Conservation (phyloP, 2,797 vertebrate genomes). For the Tympanoctomys barrerae region DNA sequence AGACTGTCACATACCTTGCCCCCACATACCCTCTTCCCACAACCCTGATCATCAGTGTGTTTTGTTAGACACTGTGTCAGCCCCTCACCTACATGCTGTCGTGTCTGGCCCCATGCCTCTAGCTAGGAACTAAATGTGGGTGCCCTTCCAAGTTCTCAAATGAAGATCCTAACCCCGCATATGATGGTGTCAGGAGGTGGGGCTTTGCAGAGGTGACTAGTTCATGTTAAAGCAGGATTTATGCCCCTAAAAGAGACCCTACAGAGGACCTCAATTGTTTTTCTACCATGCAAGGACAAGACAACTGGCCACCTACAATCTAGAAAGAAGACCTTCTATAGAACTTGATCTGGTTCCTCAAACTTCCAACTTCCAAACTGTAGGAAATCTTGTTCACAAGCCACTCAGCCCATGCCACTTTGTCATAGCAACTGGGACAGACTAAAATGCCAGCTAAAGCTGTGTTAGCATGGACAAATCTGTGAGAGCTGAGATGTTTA, state of each 20-base stretch:
- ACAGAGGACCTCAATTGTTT: background rate
- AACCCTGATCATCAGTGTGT: background rate
- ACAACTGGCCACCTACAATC: background rate
- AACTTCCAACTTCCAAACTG: background rate
- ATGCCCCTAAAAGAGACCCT: background rate
- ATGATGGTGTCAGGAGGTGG: background rate
- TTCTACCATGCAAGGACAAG: background rate
- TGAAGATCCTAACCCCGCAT: background rate
- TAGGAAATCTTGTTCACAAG: background rate
- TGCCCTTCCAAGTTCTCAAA: background rate
- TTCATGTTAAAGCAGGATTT: background rate
- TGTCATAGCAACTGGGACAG: background rate
- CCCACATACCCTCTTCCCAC: too few relatives aligned
- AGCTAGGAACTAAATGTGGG: background rate
- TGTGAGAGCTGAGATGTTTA: background rate
- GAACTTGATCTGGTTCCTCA: background rate
- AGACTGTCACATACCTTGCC: too few relatives aligned
- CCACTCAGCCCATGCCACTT: background rate
- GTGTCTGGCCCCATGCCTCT: rapidly evolving
- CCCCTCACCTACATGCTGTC: background rate
- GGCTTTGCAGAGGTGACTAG: background rate
- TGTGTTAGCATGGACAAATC: background rate
- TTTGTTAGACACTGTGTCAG: too few relatives aligned
- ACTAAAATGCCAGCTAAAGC: background rate
- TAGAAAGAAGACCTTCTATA: background rate